Conservation (phyloP, 2,797 vertebrate species). For the Melanotaenia boesemani region DNA sequence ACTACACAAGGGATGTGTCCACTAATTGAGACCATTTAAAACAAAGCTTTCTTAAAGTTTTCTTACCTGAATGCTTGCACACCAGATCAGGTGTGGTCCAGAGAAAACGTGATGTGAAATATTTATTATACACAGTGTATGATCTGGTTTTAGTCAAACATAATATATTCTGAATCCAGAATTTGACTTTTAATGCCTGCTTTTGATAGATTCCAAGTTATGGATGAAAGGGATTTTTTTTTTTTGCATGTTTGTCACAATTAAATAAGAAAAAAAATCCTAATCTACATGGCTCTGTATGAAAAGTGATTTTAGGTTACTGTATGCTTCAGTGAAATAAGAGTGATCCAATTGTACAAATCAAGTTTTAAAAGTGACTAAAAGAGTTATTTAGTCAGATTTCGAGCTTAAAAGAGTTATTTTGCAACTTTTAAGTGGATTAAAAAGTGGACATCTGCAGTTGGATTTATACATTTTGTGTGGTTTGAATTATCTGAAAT, state of each 20-base stretch:
- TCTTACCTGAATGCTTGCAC: background rate
- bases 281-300: too few relatives aligned
- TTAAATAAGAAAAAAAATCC: too few relatives aligned
- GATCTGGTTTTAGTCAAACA: background rate
- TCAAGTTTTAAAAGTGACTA: background rate
- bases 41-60: background rate
- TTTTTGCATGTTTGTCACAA: too few relatives aligned
- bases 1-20: background rate
- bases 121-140: background rate
- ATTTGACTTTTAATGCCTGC: background rate
- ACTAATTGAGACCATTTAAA: background rate
- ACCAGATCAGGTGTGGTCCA: background rate
- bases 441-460: background rate
- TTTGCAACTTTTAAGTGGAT: background rate
- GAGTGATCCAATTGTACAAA: background rate
- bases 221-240: background rate
- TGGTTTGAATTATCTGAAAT: constrained; percentile 3
- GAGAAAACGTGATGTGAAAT: background rate
- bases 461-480: background rate
- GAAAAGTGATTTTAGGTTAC: background rate
- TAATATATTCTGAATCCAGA: background rate
- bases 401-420: too few relatives aligned
- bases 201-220: background rate
- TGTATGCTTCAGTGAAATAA: background rate
- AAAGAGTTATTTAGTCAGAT: too few relatives aligned